Conservation (phyloP, 2,888 invertebrate genomes). For the Cephus nigrinus region DNA sequence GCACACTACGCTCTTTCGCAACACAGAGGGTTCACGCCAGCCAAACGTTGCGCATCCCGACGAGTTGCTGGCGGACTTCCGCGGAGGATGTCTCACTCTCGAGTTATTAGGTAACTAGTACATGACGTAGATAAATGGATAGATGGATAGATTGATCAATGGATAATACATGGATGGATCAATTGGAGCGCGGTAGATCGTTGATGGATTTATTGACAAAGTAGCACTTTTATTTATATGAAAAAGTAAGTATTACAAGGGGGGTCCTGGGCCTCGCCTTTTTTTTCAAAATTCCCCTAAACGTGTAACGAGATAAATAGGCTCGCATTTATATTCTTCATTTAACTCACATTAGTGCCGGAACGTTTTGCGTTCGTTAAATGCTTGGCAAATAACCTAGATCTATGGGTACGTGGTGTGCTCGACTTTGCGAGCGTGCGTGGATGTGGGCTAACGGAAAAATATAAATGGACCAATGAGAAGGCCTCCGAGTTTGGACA, state of each 20-base stretch:
- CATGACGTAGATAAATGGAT: neutral
- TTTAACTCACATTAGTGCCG: neutral
- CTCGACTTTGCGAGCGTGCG: neutral
- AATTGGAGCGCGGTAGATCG: too few species aligned
- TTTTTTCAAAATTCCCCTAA: conserved; percentile 14
- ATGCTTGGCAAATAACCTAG: neutral
- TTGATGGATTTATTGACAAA: conserved; percentile 54
- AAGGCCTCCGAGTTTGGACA: conserved; percentile 37
- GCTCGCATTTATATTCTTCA: neutral
- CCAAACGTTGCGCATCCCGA: conserved; percentile 9
- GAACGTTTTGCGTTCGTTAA: neutral
- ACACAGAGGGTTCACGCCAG: conserved; percentile 18
- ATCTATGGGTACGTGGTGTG: neutral
- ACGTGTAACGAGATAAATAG: neutral
- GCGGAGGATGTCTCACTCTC: neutral
- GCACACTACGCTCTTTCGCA: conserved; percentile 19
- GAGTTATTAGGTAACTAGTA: neutral
- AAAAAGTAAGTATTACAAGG: conserved; percentile 63
- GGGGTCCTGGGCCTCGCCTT: conserved; percentile 38
- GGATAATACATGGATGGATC: neutral
- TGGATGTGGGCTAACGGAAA: conserved; percentile 20
- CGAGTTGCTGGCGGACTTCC: neutral
- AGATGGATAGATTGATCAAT: neutral
- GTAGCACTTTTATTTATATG: conserved; percentile 63
- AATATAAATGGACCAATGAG: conserved; percentile 39